Evolutionary conservation across 1,140 invertebrate genomes (phyloP).

Genomic region (Nylanderia fulva): DNA sequence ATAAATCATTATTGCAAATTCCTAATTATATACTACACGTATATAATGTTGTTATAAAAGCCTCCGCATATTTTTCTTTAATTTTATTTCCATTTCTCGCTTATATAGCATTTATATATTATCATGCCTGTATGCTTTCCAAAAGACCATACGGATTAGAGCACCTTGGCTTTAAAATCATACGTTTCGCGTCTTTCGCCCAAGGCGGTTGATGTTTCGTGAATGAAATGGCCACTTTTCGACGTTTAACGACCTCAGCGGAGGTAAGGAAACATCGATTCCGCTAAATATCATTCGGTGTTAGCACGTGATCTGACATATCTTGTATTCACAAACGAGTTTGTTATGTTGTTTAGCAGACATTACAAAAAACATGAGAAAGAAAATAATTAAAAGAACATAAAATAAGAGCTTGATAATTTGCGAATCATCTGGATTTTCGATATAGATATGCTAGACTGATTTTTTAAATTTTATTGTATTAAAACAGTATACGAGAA

Average conservation of each 20-base stretch:
- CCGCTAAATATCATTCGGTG: conserved; percentile 38
- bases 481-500: neutral
- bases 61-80: neutral
- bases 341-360: neutral
- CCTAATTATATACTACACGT: neutral
- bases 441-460: neutral
- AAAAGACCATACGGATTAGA: conserved; percentile 22
- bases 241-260: conserved; percentile 62
- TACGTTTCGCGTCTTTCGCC: conserved; percentile 48
- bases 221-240: conserved; percentile 66
- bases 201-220: conserved; percentile 56
- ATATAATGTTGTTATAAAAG: neutral
- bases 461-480: neutral
- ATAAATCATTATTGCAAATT: too few species aligned
- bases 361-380: neutral
- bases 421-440: neutral
- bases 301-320: conserved; percentile 15
- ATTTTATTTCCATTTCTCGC: neutral
- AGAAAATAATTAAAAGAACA: conserved; percentile 25
- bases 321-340: conserved; percentile 30
- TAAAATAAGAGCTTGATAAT: neutral
- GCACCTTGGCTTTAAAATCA: conserved; percentile 50
- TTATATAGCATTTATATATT: neutral
- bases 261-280: conserved; percentile 15
- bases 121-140: neutral